Conservation (phyloP, 1,140 invertebrate genomes). For the Drosophila lacteicornis region DNA sequence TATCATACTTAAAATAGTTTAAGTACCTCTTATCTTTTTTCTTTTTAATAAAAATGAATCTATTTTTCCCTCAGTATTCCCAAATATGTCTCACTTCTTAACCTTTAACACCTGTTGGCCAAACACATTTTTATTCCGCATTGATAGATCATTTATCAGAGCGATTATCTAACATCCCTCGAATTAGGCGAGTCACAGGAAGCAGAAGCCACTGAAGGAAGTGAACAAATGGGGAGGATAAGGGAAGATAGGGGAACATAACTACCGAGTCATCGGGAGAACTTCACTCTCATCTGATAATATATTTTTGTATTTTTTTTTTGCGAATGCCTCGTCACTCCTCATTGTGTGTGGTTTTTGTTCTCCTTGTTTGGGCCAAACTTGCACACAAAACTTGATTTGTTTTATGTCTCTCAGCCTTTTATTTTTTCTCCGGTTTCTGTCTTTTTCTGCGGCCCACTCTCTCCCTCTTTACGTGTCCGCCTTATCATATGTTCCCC, state of each 20-base stretch:
- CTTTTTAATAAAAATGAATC: not conserved
- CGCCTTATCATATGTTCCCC: slow-evolving; percentile 67
- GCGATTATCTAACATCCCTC: slow-evolving; percentile 14
- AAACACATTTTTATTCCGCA: slow-evolving; percentile 21
- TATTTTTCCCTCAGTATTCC: not conserved
- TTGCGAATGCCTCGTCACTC: slow-evolving; percentile 16
- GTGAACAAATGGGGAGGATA: slow-evolving; percentile 13
- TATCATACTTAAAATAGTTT: not conserved
- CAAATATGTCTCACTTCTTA: not conserved
- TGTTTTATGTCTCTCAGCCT: slow-evolving; percentile 27
- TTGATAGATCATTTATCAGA: slow-evolving; percentile 31
- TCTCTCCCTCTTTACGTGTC: slow-evolving; percentile 46
- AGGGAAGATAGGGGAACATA: slow-evolving; percentile 5
- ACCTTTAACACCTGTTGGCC: slow-evolving; percentile 15
- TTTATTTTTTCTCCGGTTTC: not conserved
- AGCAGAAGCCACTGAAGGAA: not conserved
- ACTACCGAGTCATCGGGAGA: slow-evolving; percentile 17
- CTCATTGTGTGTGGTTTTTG: slow-evolving; percentile 21
- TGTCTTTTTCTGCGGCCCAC: slow-evolving; percentile 9
- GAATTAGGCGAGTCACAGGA: not conserved
- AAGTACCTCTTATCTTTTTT: not conserved
- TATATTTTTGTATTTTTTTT: not conserved
- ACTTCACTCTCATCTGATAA: slow-evolving; percentile 1
- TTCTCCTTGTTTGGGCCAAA: slow-evolving; percentile 16
- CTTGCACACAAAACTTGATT: slow-evolving; percentile 60